A percentile compares a stretch with the other conserved stretches of the same genome.
phyloP scores from a whole-genome alignment of 2,113 vertebrate genomes.

The Alligator mississippiensis region DNA sequence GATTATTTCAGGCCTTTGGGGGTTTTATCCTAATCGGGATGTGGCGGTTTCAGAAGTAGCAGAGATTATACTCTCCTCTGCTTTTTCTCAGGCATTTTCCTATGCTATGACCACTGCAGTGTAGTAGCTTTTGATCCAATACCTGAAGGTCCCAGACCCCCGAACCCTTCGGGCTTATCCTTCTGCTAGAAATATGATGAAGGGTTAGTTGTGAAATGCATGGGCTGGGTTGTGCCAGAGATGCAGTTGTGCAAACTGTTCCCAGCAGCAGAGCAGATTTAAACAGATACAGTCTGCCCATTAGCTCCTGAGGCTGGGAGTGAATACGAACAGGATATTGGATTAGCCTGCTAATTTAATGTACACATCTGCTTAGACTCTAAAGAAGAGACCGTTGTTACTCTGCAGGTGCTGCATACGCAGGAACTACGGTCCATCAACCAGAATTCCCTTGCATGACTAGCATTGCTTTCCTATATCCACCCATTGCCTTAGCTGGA shows the following conservation, averaged over 20 bases:
- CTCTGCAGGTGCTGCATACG: background rate
- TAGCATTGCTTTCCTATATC: fast-evolving
- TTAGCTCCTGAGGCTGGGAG: fast-evolving
- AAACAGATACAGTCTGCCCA: background rate
- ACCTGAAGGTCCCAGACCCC: slow-evolving; percentile 61
- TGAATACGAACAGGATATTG: background rate
- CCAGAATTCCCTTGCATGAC: background rate
- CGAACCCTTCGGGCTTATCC: background rate
- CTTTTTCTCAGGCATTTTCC: slow-evolving; percentile 37
- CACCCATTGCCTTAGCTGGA: background rate
- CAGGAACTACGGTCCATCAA: background rate
- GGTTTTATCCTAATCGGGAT: slow-evolving; percentile 37
- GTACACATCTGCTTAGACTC: background rate
- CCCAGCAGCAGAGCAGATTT: fast-evolving
- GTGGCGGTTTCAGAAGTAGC: background rate
- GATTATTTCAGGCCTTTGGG: slow-evolving; percentile 29
- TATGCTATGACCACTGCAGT: background rate
- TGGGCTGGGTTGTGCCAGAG: background rate
- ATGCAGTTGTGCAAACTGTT: background rate
- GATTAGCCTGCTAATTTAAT: background rate
- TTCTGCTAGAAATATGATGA: background rate
- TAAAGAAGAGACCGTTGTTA: background rate
- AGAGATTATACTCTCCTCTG: background rate
- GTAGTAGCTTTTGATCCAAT: slow-evolving; percentile 62
- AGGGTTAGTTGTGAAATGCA: background rate